phyloP scores from a whole-genome alignment of 2,113 vertebrate genomes.

The Hyperopisus bebe region DNA sequence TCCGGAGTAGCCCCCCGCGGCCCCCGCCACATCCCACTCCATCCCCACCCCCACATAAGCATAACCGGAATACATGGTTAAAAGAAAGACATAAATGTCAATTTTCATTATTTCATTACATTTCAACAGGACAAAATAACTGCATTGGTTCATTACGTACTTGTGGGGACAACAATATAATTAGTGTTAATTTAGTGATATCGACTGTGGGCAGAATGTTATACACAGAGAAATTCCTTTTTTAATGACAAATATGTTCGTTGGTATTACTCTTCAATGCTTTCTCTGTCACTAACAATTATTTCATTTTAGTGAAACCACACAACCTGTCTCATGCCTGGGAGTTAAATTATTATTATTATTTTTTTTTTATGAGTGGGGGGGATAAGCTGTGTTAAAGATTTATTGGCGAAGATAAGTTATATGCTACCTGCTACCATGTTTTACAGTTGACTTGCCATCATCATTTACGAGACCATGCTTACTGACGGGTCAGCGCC shows the following conservation, averaged over 20 bases:
- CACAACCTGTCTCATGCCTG: not conserved
- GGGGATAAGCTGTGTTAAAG: not conserved
- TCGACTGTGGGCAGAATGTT: not conserved
- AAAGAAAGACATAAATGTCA: not conserved
- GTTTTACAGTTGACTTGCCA: not conserved
- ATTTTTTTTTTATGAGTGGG: not conserved
- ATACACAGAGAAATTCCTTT: not conserved
- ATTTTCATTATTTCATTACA: not conserved
- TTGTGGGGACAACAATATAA: not conserved
- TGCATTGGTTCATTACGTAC: not conserved
- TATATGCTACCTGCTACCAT: not conserved
- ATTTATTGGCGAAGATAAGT: not conserved
- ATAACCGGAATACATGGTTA: not conserved
- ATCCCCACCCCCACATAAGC: not conserved
- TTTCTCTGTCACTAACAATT: not conserved
- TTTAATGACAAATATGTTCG: not conserved
- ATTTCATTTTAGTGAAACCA: not conserved
- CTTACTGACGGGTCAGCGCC: not conserved
- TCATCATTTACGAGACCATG: not conserved
- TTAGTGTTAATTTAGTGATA: not conserved
- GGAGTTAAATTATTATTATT: not conserved
- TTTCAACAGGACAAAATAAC: not conserved
- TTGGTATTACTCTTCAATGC: not conserved
- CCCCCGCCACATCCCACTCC: no score
- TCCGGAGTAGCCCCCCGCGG: not conserved